Base-by-base conservation (phyloP, 1,140 invertebrate genomes). In the Hycleus cichorii region DNA sequence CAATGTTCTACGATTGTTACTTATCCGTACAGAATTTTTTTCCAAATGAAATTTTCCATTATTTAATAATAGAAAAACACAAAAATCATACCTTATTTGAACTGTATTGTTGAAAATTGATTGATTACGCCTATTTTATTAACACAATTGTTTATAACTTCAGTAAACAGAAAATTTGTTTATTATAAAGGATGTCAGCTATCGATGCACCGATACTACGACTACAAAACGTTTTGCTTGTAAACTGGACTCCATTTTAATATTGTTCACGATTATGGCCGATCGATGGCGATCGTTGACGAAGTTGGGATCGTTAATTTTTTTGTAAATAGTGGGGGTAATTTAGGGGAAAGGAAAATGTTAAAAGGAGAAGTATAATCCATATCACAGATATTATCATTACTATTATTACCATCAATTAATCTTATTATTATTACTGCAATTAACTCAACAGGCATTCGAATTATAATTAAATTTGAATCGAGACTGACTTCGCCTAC, bases 211-310 rank as follows among this genome's bases (percentile, higher is more conserved):
- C 32, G 45, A 24, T 43, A 39, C 26, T 46, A 55, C 52, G 62
- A 59, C 62, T 64, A 62, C 64, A 66, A 66, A 64, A 57, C 59
- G 62, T 60, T 64, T 40, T 57, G 62, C 57, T 64, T 54, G 58
- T 59, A 64, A 66, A 59, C 52, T 56, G 48, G 62, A 61, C 64
- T 64, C 64, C 64, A 66, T 66, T 66, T 66, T 66, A 60, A 64
- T 64, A 62, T 60, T 51, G 32, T 44, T 39, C 39, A n/a, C 58
- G 58, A 44, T 24, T 11, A 32, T 44, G 8, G 18, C n/a, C 58
- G 58, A 59, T 39, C 25, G 40, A 10, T n/a, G 42, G 11, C 58
- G 58, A 59, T 10, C 3, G 11, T 45, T 9, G 25, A 26, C 51
- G 51, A 53, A 10, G 12, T 2, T n/a, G 26, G 18, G 51, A 52